Base-by-base conservation (phyloP, 2,113 vertebrate genomes). In the Tamias sibiricus region DNA sequence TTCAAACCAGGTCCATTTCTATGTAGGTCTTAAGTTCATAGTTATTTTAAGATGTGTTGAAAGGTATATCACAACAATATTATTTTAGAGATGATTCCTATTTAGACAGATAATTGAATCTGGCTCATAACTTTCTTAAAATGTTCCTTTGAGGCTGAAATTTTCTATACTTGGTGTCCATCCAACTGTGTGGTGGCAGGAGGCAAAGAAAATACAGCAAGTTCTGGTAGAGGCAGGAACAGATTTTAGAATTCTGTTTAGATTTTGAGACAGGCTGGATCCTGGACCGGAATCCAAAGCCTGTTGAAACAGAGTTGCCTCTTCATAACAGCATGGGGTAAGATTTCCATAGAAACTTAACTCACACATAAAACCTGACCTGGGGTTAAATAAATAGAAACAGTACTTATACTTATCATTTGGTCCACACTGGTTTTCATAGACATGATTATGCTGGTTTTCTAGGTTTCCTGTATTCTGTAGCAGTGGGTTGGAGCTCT, bases 151-250 rank as follows among this genome's bases (percentile, higher is more conserved):
- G 94, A 95, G 96, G 92, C 89, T 98, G 95, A 95, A 97, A 97
- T 97, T 97, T 96, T 97, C 95, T 98, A 97, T 97, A 97, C 97
- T 98, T 98, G 98, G 97, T 98, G 97, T 98, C 96, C 97, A 97
- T 97, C 98, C 97, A 98, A 98, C 90, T 97, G 84, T 97, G 97
- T 91, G 93, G 95, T 97, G 57, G 97, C 98, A 98, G 97, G 97
- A 98, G 98, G 97, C 97, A 98, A 96, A 95, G 98, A 97, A 97
- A 98, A 97, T 95, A 98, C 97, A 97, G 95, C 96, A 96, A 97
- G 95, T 97, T 98, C 97, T 98, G 97, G 90, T 91, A 88, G 97
- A 97, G 37, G 94, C 95, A 97, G 90, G 92, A 98, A 97, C 96
- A 98, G 98, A 98, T 98, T 98, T 98, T 92, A 95, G 94, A 91